These are phyloP conservation scores for Cirrhinus molitorella DNA, from an alignment of 2,797 vertebrate genomes.

Conservation along the genomic window DNA sequence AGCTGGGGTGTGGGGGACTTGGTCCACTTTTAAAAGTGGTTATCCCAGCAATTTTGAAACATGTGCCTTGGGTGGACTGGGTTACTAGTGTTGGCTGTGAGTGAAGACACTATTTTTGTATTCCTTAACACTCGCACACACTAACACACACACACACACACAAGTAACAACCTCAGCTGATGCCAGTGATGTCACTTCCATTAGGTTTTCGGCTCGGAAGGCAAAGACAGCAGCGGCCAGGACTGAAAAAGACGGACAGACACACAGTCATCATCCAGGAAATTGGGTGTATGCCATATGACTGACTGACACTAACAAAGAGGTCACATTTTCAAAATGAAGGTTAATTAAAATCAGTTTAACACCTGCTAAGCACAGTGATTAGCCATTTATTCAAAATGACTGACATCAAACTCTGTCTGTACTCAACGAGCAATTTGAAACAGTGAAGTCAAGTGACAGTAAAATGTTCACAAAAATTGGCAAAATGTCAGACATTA, in stretches of 20 bases:
- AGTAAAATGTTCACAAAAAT: not conserved
- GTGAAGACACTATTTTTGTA: constrained; percentile 88
- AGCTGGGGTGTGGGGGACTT: constrained; percentile 39
- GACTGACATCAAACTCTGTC: not conserved
- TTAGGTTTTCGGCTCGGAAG: constrained; percentile 98
- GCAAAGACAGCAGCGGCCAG: constrained; percentile 97
- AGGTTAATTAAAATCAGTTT: constrained; percentile 9
- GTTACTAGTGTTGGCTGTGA: constrained; percentile 80
- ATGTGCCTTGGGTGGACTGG: constrained; percentile 78
- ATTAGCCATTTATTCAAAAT: not conserved
- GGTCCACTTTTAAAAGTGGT: constrained; percentile 65
- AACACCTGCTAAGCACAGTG: not conserved
- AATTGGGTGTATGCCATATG: not conserved
- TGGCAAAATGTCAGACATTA: constrained; percentile 66
- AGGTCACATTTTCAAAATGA: not conserved
- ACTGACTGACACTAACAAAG: not conserved
- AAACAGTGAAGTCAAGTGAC: not conserved
- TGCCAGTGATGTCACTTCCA: constrained; percentile 98
- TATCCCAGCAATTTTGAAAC: constrained; percentile 75
- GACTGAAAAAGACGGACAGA: constrained; percentile 73
- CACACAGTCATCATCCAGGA: constrained; percentile 2
- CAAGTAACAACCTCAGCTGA: constrained; percentile 85
- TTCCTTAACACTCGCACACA: constrained; percentile 45
- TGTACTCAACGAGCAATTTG: not conserved
- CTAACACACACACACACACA: constrained; percentile 3